Percentiles rank a stretch among this genome's conserved stretches.
phyloP scores from a whole-genome alignment of 2,113 vertebrate genomes.

The human (Homo sapiens) region DNA sequence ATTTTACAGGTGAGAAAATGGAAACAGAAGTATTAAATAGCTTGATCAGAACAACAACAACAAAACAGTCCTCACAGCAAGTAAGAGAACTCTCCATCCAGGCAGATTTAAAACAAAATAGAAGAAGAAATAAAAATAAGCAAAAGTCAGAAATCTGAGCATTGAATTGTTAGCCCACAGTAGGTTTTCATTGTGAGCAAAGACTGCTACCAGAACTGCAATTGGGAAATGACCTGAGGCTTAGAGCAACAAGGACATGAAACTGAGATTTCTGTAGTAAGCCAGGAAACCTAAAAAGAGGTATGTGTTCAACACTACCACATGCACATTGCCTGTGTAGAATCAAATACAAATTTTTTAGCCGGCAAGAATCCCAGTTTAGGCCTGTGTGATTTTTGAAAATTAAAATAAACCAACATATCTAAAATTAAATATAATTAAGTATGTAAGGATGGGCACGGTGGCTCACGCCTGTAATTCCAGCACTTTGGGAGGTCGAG shows the following conservation, averaged over 20 bases:
- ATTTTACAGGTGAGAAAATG: neutral
- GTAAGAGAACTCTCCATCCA: neutral
- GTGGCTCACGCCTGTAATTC: no score
- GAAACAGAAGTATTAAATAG: neutral
- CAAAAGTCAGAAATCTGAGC: neutral
- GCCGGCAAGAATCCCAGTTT: neutral
- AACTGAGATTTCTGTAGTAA: neutral
- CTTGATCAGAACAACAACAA: neutral
- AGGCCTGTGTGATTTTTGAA: neutral
- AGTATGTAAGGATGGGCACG: neutral
- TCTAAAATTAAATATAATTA: constrained; percentile 5
- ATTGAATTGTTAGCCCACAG: neutral
- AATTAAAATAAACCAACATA: neutral
- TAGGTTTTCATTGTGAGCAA: neutral
- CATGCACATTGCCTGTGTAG: neutral
- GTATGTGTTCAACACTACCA: neutral
- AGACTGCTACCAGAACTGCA: neutral
- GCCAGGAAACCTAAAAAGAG: neutral
- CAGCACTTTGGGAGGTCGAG: no score
- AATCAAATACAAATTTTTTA: neutral
- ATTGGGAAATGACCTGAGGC: neutral
- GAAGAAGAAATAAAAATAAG: neutral
- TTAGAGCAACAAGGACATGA: neutral
- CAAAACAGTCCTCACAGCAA: neutral
- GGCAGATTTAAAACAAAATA: neutral